Evolutionary conservation across 1,140 invertebrate species (phyloP).

Genomic region (Diorhabda carinulata): DNA sequence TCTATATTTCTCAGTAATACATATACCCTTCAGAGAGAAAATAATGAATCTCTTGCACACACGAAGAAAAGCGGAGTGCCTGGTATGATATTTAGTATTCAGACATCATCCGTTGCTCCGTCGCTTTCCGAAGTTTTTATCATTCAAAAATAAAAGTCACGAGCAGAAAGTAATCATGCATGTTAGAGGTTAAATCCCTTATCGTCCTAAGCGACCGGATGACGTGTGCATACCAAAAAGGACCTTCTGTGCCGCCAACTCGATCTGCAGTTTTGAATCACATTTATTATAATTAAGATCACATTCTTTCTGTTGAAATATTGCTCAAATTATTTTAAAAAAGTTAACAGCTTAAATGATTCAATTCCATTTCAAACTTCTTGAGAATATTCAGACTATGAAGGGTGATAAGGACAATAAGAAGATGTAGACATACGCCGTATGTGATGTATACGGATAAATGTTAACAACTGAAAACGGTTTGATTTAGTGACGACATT

Average conservation of each 20-base stretch:
- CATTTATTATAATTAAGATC: conserved; percentile 12
- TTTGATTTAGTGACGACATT: no score
- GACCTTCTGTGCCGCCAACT: conserved; percentile 8
- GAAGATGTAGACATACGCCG: no score
- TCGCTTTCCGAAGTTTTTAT: conserved; percentile 35
- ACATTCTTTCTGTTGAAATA: no score
- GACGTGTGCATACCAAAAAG: conserved; percentile 35
- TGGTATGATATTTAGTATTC: conserved; percentile 18
- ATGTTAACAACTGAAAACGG: no score
- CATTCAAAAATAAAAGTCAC: conserved; percentile 43
- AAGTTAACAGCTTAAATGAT: no score
- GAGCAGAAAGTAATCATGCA: conserved; percentile 42
- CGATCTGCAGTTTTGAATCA: conserved; percentile 1
- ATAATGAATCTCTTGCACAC: neutral
- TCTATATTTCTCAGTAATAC: no score
- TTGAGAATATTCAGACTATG: no score
- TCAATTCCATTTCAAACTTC: no score
- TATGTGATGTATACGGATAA: no score
- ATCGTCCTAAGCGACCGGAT: conserved; percentile 35
- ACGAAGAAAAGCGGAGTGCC: neutral
- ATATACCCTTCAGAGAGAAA: no score
- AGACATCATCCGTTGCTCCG: conserved; percentile 11
- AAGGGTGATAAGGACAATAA: no score
- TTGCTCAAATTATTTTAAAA: no score
- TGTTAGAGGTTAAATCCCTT: conserved; percentile 43